Conservation (phyloP, 2,888 invertebrate species). For the Pyrochroa serraticornis region DNA sequence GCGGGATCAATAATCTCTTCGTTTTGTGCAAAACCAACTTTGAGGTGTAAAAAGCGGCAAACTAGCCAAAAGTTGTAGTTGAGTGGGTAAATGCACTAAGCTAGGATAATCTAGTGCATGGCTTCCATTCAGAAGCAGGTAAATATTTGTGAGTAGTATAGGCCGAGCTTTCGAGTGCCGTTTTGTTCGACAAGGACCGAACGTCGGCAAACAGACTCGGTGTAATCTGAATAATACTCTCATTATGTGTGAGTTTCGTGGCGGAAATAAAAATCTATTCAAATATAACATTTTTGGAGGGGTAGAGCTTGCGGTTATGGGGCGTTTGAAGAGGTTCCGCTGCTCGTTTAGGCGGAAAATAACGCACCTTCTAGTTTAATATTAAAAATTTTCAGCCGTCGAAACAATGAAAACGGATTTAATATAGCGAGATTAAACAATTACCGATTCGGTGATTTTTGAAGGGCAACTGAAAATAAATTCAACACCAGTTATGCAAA, state of each 20-base stretch:
- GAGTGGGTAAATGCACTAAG: slow-evolving; percentile 23
- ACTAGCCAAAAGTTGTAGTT: not conserved
- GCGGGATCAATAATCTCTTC: too few species aligned
- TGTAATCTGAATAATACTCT: slow-evolving; percentile 50
- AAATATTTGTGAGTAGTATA: slow-evolving; percentile 30
- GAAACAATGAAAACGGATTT: too few species aligned
- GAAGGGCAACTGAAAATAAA: too few species aligned
- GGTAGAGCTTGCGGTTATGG: slow-evolving; percentile 19
- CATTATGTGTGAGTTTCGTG: slow-evolving; percentile 55
- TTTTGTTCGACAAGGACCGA: slow-evolving; percentile 27
- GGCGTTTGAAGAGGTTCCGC: slow-evolving; percentile 1
- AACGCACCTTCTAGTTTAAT: slow-evolving; percentile 2
- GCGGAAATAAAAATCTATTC: slow-evolving; percentile 56
- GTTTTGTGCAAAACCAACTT: too few species aligned
- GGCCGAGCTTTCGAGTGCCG: slow-evolving; percentile 29
- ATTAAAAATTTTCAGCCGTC: not conserved
- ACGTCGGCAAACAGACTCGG: slow-evolving; percentile 33
- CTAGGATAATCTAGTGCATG: slow-evolving; percentile 28
- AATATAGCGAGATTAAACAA: too few species aligned
- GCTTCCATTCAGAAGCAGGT: slow-evolving; percentile 30
- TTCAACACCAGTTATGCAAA: too few species aligned
- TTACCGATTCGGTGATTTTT: too few species aligned
- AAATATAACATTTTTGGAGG: slow-evolving; percentile 40
- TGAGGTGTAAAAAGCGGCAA: not conserved
- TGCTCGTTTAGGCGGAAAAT: slow-evolving; percentile 16